Conservation (phyloP, 1,140 invertebrate genomes). For the Cherax destructor region DNA sequence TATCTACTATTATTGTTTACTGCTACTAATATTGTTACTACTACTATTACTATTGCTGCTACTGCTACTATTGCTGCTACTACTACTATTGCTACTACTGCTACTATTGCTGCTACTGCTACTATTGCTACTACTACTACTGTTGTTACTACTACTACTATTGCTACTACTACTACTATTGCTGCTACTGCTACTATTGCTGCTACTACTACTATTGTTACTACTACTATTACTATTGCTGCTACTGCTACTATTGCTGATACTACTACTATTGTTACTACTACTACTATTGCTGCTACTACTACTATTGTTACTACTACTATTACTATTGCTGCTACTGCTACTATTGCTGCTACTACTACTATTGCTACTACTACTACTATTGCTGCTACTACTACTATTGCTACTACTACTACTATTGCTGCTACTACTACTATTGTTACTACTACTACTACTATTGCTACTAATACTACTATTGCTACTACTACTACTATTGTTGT, state of each 20-base stretch:
- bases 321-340: neutral
- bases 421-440: no score
- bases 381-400: no score
- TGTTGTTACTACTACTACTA: slow-evolving; percentile 5
- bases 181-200: slow-evolving; percentile 2
- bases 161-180: slow-evolving; percentile 3
- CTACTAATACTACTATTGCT: no score
- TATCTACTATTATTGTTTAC: no score
- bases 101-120: neutral
- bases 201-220: neutral
- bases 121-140: neutral
- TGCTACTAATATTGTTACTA: no score
- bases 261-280: no score
- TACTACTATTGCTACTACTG: slow-evolving; percentile 6
- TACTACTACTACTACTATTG: no score
- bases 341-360: no score
- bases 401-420: no score
- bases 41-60: neutral
- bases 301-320: slow-evolving; percentile 1
- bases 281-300: slow-evolving; percentile 1
- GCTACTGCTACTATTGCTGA: no score
- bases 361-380: no score
- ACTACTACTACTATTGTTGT: no score
- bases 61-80: neutral
- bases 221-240: neutral